Evolutionary conservation across 30 jellyfish, hydroid and myxozoan species (phyloP), one percentile per base, ranked within the genome.

Genomic region (Chrysaora quinquecirrha): DNA sequence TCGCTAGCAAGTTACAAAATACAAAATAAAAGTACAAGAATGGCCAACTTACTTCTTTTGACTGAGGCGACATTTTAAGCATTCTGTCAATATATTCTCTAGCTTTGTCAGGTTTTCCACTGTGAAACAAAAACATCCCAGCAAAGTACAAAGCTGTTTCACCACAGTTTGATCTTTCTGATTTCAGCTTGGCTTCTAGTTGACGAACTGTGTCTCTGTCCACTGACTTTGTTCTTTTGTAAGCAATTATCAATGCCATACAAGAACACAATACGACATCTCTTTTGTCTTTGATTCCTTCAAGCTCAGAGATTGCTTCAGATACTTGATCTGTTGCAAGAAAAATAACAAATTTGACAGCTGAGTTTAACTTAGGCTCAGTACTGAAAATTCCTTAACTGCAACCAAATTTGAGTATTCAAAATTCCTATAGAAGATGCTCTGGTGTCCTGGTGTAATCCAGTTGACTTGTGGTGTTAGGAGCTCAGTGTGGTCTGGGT

Each of bases 101-200:
- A 16, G 99, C 99, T 69, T 95, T 95, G 43, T 95, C 99, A 30
- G 97, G 95, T 58, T 85, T 80, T 21, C 99, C 97, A 81, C 97
- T 95, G 86, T 95, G 99, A 72, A 95, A 95, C 77, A 95, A 65
- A 70, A 95, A 95, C 99, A 95, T 95, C 22, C 97, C 97, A 27
- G 98, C 99, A 95, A 88, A 95, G 76, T 80, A 95, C 70, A 95
- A 77, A 2, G 97, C 97, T 29, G 96, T 86, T 70, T 95, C 99
- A 23, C 97, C 96, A 74, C 99, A 95, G 31, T 84, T 61, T n/a
- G 96, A 83, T 67, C 99, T 68, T 64, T 95, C 99, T 29, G 97
- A 47, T 64, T 95, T 95, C 54, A 95, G 85, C 67, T 88, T 95
- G 21, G 91, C 60, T 64, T 95, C 99, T 30, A 95, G 87, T 56